These are phyloP conservation scores for Phoenoteleia sp. DNA, from an alignment of 2,888 invertebrate genomes.

Conservation along the genomic window DNA sequence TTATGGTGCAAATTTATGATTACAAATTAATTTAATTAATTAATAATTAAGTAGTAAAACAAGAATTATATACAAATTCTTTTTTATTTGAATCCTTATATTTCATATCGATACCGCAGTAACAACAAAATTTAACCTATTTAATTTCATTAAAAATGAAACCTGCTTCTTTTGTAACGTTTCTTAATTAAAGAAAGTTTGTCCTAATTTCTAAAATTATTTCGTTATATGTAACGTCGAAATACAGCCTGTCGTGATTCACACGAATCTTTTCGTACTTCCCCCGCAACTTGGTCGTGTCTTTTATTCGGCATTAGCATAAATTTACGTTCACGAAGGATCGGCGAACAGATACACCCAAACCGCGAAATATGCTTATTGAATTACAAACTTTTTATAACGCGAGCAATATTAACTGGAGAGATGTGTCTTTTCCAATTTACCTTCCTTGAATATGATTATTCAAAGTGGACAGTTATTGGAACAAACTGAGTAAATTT, in stretches of 20 bases:
- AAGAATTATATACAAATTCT: no score
- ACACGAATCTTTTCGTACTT: constrained; percentile 40
- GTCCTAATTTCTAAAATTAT: not conserved
- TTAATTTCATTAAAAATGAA: no score
- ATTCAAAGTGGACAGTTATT: constrained; percentile 66
- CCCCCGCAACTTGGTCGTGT: constrained; percentile 5
- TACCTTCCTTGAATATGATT: constrained; percentile 58
- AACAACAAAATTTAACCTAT: no score
- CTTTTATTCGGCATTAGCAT: constrained; percentile 60
- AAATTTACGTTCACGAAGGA: constrained; percentile 45
- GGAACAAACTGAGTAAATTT: constrained; percentile 40
- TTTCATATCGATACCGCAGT: not conserved
- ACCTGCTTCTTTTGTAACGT: no score
- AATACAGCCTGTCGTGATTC: constrained; percentile 30
- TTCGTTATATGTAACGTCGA: constrained; percentile 15
- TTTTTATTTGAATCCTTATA: not conserved
- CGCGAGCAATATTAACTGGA: constrained; percentile 55
- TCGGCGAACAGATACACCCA: constrained; percentile 53
- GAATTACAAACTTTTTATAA: constrained; percentile 65
- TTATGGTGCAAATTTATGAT: no score
- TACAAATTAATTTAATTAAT: no score
- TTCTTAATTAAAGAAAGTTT: not conserved
- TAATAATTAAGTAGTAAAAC: no score
- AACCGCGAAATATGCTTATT: constrained; percentile 61
- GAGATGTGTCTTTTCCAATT: constrained; percentile 55